Conservation (phyloP, 2,113 vertebrate genomes). For the Lonchura striata region DNA sequence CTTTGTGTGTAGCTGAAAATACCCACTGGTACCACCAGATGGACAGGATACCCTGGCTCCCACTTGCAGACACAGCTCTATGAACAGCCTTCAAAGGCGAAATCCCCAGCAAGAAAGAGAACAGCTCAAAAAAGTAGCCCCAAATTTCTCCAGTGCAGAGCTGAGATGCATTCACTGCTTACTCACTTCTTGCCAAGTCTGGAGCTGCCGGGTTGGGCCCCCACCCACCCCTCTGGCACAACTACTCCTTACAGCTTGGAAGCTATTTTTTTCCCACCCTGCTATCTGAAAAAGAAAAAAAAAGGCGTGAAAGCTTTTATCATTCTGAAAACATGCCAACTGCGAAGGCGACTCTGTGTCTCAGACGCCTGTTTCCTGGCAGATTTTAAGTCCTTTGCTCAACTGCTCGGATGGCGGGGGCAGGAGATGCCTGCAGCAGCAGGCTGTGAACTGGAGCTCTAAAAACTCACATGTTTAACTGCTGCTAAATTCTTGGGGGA, state of each 20-base stretch:
- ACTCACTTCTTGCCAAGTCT: neutral
- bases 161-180: neutral
- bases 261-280: slow-evolving; percentile 38
- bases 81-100: neutral
- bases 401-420: slow-evolving; percentile 6
- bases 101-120: neutral
- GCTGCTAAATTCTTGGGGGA: neutral
- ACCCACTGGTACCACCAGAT: neutral
- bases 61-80: neutral
- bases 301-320: slow-evolving; percentile 22
- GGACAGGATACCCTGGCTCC: neutral
- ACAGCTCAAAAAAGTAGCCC: neutral
- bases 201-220: neutral
- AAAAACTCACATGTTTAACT: neutral
- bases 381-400: slow-evolving; percentile 42
- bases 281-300: neutral
- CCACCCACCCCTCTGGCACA: neutral
- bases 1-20: neutral
- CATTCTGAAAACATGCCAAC: slow-evolving; percentile 41
- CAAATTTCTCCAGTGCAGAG: neutral
- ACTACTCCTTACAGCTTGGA: slow-evolving; percentile 15
- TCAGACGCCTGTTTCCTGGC: slow-evolving; percentile 52
- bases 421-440: slow-evolving; percentile 33
- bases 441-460: neutral
- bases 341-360: slow-evolving; percentile 34